Percentiles rank a stretch among this genome's conserved stretches.
phyloP scores from a whole-genome alignment of 2,113 vertebrate species.

The Ochotona princeps region DNA sequence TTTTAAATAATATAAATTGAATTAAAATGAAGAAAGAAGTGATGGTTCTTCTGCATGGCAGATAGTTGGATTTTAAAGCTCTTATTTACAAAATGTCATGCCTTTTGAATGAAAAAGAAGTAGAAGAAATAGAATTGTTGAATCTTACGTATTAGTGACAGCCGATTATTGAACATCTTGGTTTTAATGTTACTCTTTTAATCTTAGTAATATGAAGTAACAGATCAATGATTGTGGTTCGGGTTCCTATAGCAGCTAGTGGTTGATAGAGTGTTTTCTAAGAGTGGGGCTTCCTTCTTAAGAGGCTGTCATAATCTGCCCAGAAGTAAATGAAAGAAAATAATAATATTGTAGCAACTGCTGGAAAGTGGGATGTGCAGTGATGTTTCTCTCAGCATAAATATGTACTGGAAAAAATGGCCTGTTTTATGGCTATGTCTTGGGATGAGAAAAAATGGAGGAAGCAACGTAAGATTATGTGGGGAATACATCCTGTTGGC shows the following conservation, averaged over 20 bases:
- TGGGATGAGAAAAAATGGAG: not conserved
- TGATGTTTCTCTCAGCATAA: not conserved
- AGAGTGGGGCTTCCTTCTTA: not conserved
- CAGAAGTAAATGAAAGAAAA: not conserved
- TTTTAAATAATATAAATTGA: conserved; percentile 1
- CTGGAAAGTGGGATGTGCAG: not conserved
- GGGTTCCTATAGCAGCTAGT: not conserved
- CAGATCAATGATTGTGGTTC: not conserved
- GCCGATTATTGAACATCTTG: not conserved
- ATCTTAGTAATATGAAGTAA: not conserved
- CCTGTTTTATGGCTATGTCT: not conserved
- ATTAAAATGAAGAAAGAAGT: conserved; percentile 46
- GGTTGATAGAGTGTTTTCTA: not conserved
- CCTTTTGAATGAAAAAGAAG: conserved; percentile 16
- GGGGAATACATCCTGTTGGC: not conserved
- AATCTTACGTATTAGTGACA: not conserved
- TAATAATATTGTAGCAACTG: not conserved
- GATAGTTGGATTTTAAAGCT: not conserved
- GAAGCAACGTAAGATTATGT: not conserved
- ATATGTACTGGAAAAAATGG: conserved; percentile 5
- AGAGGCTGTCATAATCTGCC: not conserved
- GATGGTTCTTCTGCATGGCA: not conserved
- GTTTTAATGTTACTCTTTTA: not conserved
- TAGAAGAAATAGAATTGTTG: not conserved
- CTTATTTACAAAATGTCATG: not conserved